Evolutionary conservation across 2,888 invertebrate genomes (phyloP).

Genomic region (Acanthosepion lycidas): DNA sequence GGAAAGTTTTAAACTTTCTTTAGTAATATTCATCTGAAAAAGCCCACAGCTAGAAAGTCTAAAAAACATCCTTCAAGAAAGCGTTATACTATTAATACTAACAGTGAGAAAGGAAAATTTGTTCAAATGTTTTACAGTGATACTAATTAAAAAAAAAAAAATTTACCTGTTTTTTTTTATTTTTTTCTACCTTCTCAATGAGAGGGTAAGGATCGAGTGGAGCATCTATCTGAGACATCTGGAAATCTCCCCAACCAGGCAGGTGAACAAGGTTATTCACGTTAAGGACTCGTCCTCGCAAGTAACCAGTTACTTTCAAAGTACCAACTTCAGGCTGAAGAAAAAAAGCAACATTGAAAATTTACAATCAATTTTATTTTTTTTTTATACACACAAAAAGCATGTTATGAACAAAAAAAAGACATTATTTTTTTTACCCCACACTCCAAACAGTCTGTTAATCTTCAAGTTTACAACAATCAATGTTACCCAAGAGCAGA

Average conservation of each 20-base stretch:
- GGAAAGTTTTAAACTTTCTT: too few relatives aligned
- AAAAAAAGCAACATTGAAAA: slow-evolving; percentile 43
- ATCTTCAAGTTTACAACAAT: too few relatives aligned
- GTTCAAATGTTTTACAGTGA: too few relatives aligned
- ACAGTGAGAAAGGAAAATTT: too few relatives aligned
- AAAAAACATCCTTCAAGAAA: too few relatives aligned
- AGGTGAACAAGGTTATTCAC: slow-evolving; percentile 93
- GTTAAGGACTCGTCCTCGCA: slow-evolving; percentile 87
- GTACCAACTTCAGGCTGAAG: slow-evolving; percentile 67
- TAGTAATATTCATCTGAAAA: too few relatives aligned
- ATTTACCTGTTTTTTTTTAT: background rate
- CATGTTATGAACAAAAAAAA: too few relatives aligned
- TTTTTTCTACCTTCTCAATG: slow-evolving; percentile 3
- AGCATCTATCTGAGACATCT: slow-evolving; percentile 84
- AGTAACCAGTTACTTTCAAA: slow-evolving; percentile 85
- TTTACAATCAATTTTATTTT: background rate
- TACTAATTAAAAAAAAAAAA: background rate
- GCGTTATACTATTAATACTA: too few relatives aligned
- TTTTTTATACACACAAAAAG: background rate
- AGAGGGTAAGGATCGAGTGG: slow-evolving; percentile 74
- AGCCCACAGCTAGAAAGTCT: too few relatives aligned
- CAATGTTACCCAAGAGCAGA: too few relatives aligned
- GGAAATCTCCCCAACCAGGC: slow-evolving; percentile 93
- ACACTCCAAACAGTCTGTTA: too few relatives aligned
- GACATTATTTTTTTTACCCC: too few relatives aligned